Evolutionary conservation across 2,797 vertebrate genomes (phyloP).

Genomic region (Otolemur crassicaudatus): DNA sequence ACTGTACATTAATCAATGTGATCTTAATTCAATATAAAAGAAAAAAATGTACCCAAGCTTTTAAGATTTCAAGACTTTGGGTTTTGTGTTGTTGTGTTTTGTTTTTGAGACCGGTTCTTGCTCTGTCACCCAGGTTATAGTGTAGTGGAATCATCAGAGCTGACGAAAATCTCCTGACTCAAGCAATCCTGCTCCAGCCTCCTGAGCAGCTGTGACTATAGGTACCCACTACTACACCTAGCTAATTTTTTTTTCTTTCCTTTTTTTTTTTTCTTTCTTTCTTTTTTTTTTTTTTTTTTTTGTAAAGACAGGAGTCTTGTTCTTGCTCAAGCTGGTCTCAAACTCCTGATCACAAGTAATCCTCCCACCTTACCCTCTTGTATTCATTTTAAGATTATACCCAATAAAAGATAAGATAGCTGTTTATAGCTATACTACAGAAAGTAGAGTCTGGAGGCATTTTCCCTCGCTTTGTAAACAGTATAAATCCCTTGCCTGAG

Average conservation of each 20-base stretch:
- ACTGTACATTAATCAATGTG: not conserved
- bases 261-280: not conserved
- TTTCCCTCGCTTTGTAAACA: not conserved
- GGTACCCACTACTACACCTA: not conserved
- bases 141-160: no score
- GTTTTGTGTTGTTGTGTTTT: not conserved
- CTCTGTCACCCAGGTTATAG: not conserved
- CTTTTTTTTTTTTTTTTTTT: not conserved
- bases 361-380: not conserved
- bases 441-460: not conserved
- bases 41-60: not conserved
- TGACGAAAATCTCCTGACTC: not conserved
- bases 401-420: not conserved
- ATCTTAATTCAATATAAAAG: constrained; percentile 5
- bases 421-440: not conserved
- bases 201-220: not conserved
- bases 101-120: not conserved
- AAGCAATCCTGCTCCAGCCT: not conserved
- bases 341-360: not conserved
- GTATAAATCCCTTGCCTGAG: not conserved
- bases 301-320: not conserved
- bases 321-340: not conserved
- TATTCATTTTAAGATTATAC: not conserved
- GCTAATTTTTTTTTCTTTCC: not conserved
- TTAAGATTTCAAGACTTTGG: not conserved